These are phyloP conservation scores for Phyllotis vaccarum DNA, from an alignment of 2,797 vertebrate species.

Conservation along the genomic window DNA sequence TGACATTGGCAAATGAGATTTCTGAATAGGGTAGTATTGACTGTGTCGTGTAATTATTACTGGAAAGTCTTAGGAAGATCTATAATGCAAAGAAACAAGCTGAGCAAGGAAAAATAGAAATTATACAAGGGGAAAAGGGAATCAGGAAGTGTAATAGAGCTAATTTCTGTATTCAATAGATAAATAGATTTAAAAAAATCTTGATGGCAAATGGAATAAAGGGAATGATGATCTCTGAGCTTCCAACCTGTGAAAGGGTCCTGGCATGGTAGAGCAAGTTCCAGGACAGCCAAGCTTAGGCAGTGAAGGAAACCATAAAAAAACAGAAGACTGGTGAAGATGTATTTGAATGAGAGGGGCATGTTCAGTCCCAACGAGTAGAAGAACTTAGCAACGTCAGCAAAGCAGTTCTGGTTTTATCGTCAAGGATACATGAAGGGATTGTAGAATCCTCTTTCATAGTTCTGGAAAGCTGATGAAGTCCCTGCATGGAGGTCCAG, in stretches of 20 bases:
- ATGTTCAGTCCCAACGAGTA: neutral
- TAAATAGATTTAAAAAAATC: neutral
- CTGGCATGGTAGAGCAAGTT: neutral
- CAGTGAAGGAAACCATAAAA: neutral
- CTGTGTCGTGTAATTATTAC: neutral
- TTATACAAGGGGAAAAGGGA: neutral
- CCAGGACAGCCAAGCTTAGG: neutral
- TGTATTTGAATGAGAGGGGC: neutral
- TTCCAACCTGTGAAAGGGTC: neutral
- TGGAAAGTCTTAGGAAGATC: neutral
- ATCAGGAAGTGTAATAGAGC: neutral
- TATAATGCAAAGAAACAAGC: neutral
- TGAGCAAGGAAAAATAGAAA: neutral
- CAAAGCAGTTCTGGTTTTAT: neutral
- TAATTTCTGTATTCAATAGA: neutral
- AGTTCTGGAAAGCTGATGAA: neutral
- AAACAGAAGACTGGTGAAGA: neutral
- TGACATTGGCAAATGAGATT: neutral
- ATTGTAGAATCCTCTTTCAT: neutral
- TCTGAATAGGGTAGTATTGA: neutral
- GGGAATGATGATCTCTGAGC: neutral
- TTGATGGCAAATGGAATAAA: neutral
- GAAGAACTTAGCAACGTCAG: neutral
- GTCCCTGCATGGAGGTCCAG: neutral
- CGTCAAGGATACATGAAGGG: neutral